Conservation (phyloP, 2,888 invertebrate species). For the Eurois occulta region DNA sequence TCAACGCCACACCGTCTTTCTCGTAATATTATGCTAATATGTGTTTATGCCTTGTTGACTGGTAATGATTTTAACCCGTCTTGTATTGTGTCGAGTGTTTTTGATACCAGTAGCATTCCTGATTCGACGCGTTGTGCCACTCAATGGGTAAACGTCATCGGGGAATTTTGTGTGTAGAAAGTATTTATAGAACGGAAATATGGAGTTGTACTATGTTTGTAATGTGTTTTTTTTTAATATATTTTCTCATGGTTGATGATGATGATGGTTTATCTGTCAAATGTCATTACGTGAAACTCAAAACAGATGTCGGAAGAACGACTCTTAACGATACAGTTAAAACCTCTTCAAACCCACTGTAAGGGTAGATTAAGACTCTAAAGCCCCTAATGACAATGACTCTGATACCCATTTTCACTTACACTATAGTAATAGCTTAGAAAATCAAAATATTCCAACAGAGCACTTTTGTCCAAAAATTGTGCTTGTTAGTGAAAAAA, state of each 20-base stretch:
- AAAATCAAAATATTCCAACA: neutral
- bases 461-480: neutral
- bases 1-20: conserved; percentile 39
- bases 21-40: conserved; percentile 67
- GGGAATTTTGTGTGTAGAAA: conserved; percentile 48
- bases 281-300: neutral
- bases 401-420: neutral
- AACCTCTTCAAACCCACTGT: neutral
- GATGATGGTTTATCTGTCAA: neutral
- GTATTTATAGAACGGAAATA: conserved; percentile 8
- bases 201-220: neutral
- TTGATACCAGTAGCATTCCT: conserved; percentile 69
- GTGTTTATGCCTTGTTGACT: conserved; percentile 66
- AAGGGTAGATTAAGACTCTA: neutral
- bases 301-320: neutral
- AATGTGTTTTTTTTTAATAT: neutral
- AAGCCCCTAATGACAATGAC: neutral
- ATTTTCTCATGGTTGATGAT: neutral
- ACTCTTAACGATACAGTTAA: neutral
- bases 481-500: neutral
- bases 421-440: neutral
- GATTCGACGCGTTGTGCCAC: conserved; percentile 57
- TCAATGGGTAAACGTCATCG: conserved; percentile 56
- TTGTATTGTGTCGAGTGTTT: conserved; percentile 62
- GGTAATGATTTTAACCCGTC: conserved; percentile 61